Conservation (phyloP, 2,888 invertebrate species). For the Clepsis dumicolana region DNA sequence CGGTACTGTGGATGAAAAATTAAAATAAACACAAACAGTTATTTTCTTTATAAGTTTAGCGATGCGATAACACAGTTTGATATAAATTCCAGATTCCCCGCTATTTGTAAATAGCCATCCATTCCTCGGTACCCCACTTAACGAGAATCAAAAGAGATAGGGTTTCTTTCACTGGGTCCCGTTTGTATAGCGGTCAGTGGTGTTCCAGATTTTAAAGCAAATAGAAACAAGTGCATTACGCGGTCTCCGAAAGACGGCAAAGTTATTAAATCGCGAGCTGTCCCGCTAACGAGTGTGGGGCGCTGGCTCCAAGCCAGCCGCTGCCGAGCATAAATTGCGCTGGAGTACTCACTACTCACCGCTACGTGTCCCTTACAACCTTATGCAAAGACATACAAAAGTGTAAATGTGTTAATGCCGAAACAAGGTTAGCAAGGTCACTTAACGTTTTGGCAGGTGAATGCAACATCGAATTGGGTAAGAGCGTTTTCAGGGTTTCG, state of each 20-base stretch:
- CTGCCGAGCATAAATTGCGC: constrained; percentile 69
- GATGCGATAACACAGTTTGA: background rate
- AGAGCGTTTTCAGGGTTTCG: background rate
- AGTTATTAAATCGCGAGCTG: constrained; percentile 75
- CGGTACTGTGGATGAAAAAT: too few relatives aligned
- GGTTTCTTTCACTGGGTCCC: constrained; percentile 39
- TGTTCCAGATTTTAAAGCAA: constrained; percentile 56
- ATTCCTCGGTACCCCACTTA: constrained; percentile 43
- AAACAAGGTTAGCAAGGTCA: constrained; percentile 26
- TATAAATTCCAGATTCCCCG: background rate
- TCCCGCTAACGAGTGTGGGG: constrained; percentile 71
- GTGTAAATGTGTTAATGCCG: constrained; percentile 10
- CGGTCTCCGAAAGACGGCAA: constrained; percentile 65
- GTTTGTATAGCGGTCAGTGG: constrained; percentile 54
- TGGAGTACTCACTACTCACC: constrained; percentile 51
- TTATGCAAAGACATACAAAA: constrained; percentile 17
- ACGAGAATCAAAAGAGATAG: constrained; percentile 42
- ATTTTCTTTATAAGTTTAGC: background rate
- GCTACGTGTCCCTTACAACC: constrained; percentile 45
- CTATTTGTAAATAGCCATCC: constrained; percentile 22
- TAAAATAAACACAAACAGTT: too few relatives aligned
- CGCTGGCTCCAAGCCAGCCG: constrained; percentile 69
- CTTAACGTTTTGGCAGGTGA: background rate
- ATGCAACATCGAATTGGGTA: background rate
- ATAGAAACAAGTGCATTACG: constrained; percentile 73